Percentiles rank a stretch among this genome's conserved stretches.
These are phyloP conservation scores for Camelus bactrianus DNA, from an alignment of 2,113 vertebrate species.

Conservation along the genomic window DNA sequence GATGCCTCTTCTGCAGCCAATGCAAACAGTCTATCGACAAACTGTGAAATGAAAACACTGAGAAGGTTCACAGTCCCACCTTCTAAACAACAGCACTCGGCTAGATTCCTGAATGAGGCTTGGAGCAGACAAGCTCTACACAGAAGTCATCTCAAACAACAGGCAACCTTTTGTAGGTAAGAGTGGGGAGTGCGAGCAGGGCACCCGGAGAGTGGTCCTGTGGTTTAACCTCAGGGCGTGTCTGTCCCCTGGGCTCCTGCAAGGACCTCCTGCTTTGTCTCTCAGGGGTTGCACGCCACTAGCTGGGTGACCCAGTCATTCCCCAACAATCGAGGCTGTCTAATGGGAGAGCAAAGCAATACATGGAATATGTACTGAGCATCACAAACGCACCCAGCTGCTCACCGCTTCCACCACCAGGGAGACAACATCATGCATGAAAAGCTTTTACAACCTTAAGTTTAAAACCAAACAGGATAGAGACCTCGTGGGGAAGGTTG, in stretches of 20 bases:
- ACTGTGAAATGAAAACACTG: neutral
- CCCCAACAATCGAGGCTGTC: neutral
- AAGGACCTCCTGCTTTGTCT: rapidly evolving
- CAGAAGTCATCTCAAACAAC: neutral
- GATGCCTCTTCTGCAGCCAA: neutral
- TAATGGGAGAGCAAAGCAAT: neutral
- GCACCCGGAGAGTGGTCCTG: rapidly evolving
- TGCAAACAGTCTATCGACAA: neutral
- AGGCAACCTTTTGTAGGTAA: neutral
- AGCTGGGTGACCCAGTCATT: neutral
- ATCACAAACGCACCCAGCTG: neutral
- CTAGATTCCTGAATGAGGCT: neutral
- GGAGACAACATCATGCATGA: neutral
- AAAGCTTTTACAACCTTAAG: neutral
- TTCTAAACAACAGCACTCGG: neutral
- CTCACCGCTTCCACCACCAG: neutral
- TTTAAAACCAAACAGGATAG: neutral
- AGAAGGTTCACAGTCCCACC: neutral
- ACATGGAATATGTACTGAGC: rapidly evolving
- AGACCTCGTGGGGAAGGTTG: neutral
- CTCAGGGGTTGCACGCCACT: rapidly evolving
- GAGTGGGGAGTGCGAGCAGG: too few relatives aligned
- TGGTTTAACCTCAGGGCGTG: neutral
- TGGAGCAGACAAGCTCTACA: neutral
- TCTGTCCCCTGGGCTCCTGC: neutral